A percentile compares a stretch with the other conserved stretches of the same genome.
Evolutionary conservation across 1,140 invertebrate genomes (phyloP).

Genomic region (Sinonovacula constricta): DNA sequence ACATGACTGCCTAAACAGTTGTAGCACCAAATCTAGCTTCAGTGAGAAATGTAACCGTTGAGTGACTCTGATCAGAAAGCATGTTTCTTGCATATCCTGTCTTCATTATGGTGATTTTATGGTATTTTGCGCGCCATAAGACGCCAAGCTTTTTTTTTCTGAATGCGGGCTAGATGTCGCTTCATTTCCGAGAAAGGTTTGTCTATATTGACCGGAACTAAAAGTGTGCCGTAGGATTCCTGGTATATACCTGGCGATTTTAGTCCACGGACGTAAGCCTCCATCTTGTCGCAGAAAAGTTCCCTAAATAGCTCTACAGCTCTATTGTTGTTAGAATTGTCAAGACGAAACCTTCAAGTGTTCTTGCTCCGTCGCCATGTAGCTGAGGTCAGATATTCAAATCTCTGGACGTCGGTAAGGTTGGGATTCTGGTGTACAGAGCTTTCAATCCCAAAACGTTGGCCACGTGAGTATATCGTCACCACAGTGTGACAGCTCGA

Average conservation of each 20-base stretch:
- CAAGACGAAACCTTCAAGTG: slow-evolving; percentile 22
- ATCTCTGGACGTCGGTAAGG: slow-evolving; percentile 33
- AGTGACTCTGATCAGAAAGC: no score
- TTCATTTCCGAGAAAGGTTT: slow-evolving; percentile 9
- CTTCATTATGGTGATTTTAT: no score
- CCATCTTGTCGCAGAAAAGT: slow-evolving; percentile 41
- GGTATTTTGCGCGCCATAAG: no score
- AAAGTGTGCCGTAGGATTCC: slow-evolving; percentile 23
- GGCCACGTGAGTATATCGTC: slow-evolving; percentile 44
- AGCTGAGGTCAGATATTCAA: slow-evolving; percentile 34
- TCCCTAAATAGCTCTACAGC: slow-evolving; percentile 20
- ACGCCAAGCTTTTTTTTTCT: no score
- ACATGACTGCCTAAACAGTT: no score
- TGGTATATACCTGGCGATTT: slow-evolving; percentile 21
- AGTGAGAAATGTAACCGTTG: no score
- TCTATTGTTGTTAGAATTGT: slow-evolving; percentile 35
- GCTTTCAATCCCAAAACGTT: slow-evolving; percentile 36
- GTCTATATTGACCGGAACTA: slow-evolving; percentile 31
- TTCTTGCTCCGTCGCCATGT: slow-evolving; percentile 10
- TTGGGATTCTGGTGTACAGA: slow-evolving; percentile 21
- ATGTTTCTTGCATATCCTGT: no score
- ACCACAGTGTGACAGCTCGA: slow-evolving; percentile 30
- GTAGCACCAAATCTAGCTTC: no score
- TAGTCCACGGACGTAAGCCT: slow-evolving; percentile 26
- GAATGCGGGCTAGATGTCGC: not conserved